Evolutionary conservation across 2,888 invertebrate genomes (phyloP).

Genomic region (Brachyptera risi): DNA sequence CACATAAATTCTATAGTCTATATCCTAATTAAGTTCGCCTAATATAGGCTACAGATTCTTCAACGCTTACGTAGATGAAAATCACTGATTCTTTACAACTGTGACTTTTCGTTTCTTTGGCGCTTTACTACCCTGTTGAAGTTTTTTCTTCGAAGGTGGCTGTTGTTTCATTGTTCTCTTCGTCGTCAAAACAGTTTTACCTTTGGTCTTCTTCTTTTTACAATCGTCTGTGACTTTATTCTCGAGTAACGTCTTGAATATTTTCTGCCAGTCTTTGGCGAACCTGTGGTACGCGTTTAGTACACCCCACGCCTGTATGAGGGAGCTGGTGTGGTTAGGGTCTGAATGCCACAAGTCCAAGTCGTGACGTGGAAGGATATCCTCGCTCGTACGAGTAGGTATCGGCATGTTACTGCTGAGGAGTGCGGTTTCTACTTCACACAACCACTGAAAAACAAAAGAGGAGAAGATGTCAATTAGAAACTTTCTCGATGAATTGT

Average conservation of each 20-base stretch:
- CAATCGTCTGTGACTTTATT: neutral
- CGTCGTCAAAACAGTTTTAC: neutral
- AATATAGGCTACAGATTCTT: conserved; percentile 16
- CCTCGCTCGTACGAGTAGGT: conserved; percentile 33
- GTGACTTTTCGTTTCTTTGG: neutral
- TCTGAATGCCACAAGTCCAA: conserved; percentile 23
- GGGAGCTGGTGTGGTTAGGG: conserved; percentile 50
- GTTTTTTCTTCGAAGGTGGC: neutral
- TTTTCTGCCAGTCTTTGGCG: conserved; percentile 53
- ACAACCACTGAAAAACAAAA: conserved; percentile 46
- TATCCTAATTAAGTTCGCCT: too few species aligned
- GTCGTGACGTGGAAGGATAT: conserved; percentile 23
- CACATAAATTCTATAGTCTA: too few species aligned
- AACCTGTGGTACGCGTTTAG: conserved; percentile 56
- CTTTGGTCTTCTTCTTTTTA: neutral
- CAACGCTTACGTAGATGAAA: neutral
- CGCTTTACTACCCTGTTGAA: too few species aligned
- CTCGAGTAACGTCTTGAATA: conserved; percentile 10
- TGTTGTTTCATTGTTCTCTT: neutral
- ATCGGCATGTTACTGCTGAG: conserved; percentile 44
- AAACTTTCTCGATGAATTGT: too few species aligned
- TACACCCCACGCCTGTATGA: conserved; percentile 58
- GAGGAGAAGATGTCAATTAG: too few species aligned
- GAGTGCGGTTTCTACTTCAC: conserved; percentile 57
- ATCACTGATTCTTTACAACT: neutral